Conservation (phyloP, 2,797 vertebrate genomes). For the Melanotaenia parkinsoni region DNA sequence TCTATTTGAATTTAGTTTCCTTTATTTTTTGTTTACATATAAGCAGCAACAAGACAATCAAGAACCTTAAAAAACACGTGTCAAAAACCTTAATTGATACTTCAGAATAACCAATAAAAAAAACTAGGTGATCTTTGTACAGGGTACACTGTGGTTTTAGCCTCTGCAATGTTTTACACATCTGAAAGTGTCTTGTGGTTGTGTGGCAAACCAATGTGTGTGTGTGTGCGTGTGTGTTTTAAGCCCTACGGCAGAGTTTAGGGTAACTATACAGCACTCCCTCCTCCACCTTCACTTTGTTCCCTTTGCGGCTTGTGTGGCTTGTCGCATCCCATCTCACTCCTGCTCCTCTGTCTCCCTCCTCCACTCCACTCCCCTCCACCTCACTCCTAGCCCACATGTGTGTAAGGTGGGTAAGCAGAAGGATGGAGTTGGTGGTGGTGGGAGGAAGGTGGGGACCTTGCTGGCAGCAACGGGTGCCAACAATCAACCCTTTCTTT, state of each 20-base stretch:
- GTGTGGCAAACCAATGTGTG: constrained; percentile 55
- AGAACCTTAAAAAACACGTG: neutral
- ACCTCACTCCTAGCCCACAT: constrained; percentile 51
- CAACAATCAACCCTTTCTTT: constrained; percentile 55
- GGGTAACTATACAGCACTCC: constrained; percentile 69
- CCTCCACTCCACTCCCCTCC: constrained; percentile 30
- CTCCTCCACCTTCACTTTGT: constrained; percentile 58
- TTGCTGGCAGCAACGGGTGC: constrained; percentile 34
- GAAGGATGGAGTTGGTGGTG: constrained; percentile 3
- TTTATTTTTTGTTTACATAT: constrained; percentile 47
- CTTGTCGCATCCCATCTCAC: constrained; percentile 83
- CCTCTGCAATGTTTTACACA: constrained; percentile 53
- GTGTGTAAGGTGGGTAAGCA: constrained; percentile 37
- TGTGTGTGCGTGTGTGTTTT: constrained; percentile 52
- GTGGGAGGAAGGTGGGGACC: constrained; percentile 11
- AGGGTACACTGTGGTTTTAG: constrained; percentile 29
- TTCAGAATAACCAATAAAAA: constrained; percentile 19
- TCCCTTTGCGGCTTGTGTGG: constrained; percentile 79
- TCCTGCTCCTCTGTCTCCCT: constrained; percentile 66
- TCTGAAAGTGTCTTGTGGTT: constrained; percentile 54
- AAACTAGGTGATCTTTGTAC: constrained; percentile 19
- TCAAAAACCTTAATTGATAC: constrained; percentile 14
- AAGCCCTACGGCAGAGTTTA: constrained; percentile 76
- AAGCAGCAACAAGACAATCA: constrained; percentile 21
- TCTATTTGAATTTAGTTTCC: constrained; percentile 20